These are phyloP conservation scores for Ariopsis seemanni DNA, from an alignment of 2,113 vertebrate genomes.

Conservation along the genomic window DNA sequence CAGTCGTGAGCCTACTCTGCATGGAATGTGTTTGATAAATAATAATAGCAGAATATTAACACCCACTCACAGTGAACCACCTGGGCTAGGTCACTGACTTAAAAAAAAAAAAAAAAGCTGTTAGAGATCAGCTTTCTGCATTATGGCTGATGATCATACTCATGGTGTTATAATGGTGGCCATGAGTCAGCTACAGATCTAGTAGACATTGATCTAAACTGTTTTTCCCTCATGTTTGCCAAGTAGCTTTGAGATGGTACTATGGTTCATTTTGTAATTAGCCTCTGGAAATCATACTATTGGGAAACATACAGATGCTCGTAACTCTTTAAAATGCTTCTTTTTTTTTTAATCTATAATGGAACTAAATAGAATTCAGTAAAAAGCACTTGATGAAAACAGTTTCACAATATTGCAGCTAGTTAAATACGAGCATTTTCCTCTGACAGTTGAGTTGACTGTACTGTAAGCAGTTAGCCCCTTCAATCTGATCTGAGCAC, in stretches of 20 bases:
- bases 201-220: constrained; percentile 9
- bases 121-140: constrained; percentile 4
- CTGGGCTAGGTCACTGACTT: constrained; percentile 9
- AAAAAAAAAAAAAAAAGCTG: background rate
- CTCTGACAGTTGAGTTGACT: too few relatives aligned
- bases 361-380: background rate
- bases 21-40: constrained; percentile 21
- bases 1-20: background rate
- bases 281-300: constrained; percentile 34
- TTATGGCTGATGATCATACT: background rate
- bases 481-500: too few relatives aligned
- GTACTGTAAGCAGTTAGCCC: too few relatives aligned
- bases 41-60: constrained; percentile 33
- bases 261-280: constrained; percentile 19
- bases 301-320: background rate
- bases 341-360: background rate
- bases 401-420: too few relatives aligned
- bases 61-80: constrained; percentile 8
- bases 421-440: too few relatives aligned
- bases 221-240: constrained; percentile 6
- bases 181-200: constrained; percentile 25
- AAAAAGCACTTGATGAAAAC: background rate
- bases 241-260: constrained; percentile 16
- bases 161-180: background rate
- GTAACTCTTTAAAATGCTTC: constrained; percentile 2